Evolutionary conservation across 2,113 vertebrate genomes (phyloP).

Genomic region (Hirundichthys speculiger): DNA sequence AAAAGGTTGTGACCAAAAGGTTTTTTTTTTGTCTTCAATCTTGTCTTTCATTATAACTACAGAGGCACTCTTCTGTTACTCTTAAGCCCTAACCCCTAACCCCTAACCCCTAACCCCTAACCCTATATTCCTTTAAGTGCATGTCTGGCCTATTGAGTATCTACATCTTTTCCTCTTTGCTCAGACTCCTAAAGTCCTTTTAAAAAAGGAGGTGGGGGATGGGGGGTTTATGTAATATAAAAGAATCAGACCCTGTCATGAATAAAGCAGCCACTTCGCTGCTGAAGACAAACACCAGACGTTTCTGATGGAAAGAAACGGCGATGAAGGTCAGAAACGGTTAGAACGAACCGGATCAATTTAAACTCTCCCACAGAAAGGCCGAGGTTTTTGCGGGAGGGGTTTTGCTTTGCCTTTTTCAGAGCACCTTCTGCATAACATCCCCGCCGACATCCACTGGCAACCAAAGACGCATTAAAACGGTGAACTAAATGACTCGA

Average conservation of each 20-base stretch:
- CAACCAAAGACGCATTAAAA: no score
- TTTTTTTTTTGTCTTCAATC: no score
- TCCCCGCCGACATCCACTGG: no score
- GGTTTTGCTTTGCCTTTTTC: no score
- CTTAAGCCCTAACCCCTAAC: no score
- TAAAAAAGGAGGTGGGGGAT: conserved; percentile 6
- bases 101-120: no score
- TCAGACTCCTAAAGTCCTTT: neutral
- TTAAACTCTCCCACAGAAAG: conserved; percentile 6
- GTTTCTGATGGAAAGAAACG: conserved; percentile 23
- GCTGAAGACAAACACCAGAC: conserved; percentile 3
- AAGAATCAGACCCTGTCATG: conserved; percentile 20
- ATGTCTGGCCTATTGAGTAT: neutral
- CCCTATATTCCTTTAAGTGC: neutral
- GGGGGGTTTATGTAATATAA: conserved; percentile 23
- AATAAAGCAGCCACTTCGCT: conserved; percentile 17
- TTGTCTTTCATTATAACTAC: no score
- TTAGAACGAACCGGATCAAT: conserved; percentile 16
- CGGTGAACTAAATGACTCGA: no score
- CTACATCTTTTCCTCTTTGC: neutral
- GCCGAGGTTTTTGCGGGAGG: neutral
- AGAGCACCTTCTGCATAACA: no score
- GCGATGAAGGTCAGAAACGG: conserved; percentile 1
- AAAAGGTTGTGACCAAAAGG: no score
- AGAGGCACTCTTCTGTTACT: no score